Evolutionary conservation across 2,113 vertebrate species (phyloP).

Genomic region (Prinia subflava): DNA sequence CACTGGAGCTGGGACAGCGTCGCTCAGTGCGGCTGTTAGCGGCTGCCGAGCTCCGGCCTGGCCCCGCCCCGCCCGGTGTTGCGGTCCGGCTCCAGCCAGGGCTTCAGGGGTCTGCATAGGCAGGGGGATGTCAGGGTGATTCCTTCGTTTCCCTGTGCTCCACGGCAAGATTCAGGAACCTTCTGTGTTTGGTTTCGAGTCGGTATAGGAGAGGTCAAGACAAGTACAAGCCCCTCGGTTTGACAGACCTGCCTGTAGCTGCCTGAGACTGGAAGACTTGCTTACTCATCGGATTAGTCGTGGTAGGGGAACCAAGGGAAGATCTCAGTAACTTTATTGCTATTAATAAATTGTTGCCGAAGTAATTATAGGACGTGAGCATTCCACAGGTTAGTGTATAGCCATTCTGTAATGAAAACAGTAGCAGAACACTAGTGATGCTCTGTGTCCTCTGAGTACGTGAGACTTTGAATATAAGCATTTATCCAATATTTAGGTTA

Average conservation of each 20-base stretch:
- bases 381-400: not conserved
- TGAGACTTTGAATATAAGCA: not conserved
- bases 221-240: not conserved
- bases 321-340: not conserved
- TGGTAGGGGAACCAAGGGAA: not conserved
- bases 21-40: not conserved
- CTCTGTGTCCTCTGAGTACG: not conserved
- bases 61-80: not conserved
- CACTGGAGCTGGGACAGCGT: not conserved
- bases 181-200: not conserved
- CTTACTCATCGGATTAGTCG: not conserved
- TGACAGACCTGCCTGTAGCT: not conserved
- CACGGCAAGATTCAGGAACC: not conserved
- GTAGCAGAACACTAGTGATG: not conserved
- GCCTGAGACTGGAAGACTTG: not conserved
- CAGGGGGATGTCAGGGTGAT: rapidly evolving
- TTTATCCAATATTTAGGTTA: not conserved
- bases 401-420: not conserved
- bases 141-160: not conserved
- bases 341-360: not conserved
- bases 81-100: not conserved
- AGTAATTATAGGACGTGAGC: not conserved
- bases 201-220: not conserved
- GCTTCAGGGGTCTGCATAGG: rapidly evolving
- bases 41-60: not conserved